Conservation (phyloP, 2,113 vertebrate species). For the Amia ocellicauda region DNA sequence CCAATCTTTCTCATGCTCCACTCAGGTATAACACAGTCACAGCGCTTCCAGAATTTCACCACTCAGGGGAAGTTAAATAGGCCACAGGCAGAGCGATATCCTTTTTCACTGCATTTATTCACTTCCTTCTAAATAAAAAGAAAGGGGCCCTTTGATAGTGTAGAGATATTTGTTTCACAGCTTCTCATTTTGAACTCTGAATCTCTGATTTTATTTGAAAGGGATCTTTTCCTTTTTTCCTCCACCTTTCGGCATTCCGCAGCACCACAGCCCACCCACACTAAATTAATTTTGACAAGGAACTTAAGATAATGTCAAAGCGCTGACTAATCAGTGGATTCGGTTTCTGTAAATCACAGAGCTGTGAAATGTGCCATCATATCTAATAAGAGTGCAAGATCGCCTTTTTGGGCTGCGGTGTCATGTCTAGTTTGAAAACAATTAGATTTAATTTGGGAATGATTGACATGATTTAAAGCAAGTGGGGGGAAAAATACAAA, state of each 20-base stretch:
- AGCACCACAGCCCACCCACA: slow-evolving; percentile 62
- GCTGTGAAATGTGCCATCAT: slow-evolving; percentile 70
- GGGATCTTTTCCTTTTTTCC: slow-evolving; percentile 54
- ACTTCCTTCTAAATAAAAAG: slow-evolving; percentile 49
- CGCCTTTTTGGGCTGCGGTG: slow-evolving; percentile 39
- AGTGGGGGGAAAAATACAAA: slow-evolving; percentile 39
- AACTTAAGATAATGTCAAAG: slow-evolving; percentile 69
- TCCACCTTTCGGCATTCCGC: slow-evolving; percentile 48
- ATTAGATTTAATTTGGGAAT: slow-evolving; percentile 47
- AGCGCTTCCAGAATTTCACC: slow-evolving; percentile 28
- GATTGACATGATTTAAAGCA: slow-evolving; percentile 53
- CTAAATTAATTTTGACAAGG: slow-evolving; percentile 73
- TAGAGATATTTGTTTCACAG: slow-evolving; percentile 67
- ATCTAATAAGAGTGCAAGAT: slow-evolving; percentile 69
- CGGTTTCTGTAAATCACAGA: slow-evolving; percentile 66
- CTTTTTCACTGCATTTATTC: slow-evolving; percentile 63
- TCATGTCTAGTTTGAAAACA: slow-evolving; percentile 50
- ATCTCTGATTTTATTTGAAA: slow-evolving; percentile 66
- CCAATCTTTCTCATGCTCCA: slow-evolving; percentile 42
- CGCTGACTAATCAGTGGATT: slow-evolving; percentile 69
- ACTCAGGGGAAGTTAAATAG: slow-evolving; percentile 57
- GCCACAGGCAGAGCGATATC: slow-evolving; percentile 51
- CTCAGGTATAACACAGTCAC: slow-evolving; percentile 32
- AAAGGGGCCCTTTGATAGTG: slow-evolving; percentile 63
- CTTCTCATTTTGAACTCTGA: slow-evolving; percentile 63